phyloP scores from a whole-genome alignment of 2,113 vertebrate genomes.

The Hepsetus odoe region DNA sequence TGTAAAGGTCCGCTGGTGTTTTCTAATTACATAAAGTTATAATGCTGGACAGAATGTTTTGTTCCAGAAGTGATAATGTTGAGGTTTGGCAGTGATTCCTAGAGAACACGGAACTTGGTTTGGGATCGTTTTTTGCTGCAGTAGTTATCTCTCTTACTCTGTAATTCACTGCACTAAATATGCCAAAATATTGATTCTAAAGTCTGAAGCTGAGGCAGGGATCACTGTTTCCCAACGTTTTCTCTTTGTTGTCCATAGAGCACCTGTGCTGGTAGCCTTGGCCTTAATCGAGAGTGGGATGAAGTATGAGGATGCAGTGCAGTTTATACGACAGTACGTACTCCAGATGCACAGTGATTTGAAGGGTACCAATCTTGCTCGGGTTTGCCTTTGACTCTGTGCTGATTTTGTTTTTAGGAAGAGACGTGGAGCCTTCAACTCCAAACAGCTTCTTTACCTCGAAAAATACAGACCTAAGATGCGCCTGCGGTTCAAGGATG shows the following conservation, averaged over 20 bases:
- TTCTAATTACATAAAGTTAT: no score
- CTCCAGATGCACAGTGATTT: neutral
- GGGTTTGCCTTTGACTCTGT: neutral
- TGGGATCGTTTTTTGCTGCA: neutral
- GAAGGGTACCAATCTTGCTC: neutral
- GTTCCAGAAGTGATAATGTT: neutral
- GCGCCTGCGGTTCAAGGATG: slow-evolving; percentile 93
- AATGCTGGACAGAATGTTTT: no score
- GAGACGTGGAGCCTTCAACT: slow-evolving; percentile 99
- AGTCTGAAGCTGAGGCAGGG: neutral
- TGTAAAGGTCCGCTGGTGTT: no score
- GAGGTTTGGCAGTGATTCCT: neutral
- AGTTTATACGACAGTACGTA: slow-evolving; percentile 99
- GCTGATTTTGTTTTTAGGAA: slow-evolving; percentile 79
- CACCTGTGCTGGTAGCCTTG: slow-evolving; percentile 96
- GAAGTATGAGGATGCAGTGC: slow-evolving; percentile 99
- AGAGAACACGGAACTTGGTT: neutral
- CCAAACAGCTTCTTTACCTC: slow-evolving; percentile 99
- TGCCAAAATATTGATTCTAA: neutral
- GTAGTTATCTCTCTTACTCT: neutral
- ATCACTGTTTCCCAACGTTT: neutral
- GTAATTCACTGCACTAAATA: neutral
- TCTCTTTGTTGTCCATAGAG: slow-evolving; percentile 73
- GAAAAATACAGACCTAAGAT: slow-evolving; percentile 99
- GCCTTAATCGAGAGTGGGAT: slow-evolving; percentile 97